These are phyloP conservation scores for Acanthococcus lagerstroemiae DNA, from an alignment of 2,888 invertebrate genomes.

Conservation along the genomic window DNA sequence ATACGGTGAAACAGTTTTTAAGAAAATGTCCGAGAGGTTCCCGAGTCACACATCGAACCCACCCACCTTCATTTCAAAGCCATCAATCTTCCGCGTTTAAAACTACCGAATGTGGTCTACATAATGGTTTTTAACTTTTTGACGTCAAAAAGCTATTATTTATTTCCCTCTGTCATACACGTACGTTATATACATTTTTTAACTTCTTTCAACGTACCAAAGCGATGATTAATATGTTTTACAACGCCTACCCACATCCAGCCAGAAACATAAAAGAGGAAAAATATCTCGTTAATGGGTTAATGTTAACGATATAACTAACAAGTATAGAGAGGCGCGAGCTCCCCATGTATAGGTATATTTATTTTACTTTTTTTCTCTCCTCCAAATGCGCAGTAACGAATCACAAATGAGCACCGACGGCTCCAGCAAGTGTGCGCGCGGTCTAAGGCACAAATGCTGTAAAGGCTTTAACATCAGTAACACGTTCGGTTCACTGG, in stretches of 20 bases:
- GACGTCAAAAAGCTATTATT: constrained; percentile 31
- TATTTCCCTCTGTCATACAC: constrained; percentile 30
- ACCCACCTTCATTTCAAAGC: constrained; percentile 29
- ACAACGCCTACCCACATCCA: constrained; percentile 27
- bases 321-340: constrained; percentile 5
- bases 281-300: constrained; percentile 29
- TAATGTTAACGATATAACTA: constrained; percentile 29
- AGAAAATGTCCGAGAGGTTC: constrained; percentile 5
- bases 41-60: constrained; percentile 27
- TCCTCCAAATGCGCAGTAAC: too few relatives aligned
- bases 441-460: too few relatives aligned
- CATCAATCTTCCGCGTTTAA: constrained; percentile 30
- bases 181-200: constrained; percentile 26
- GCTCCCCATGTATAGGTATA: not conserved
- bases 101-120: constrained; percentile 31
- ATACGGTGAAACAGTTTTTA: constrained; percentile 11
- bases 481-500: too few relatives aligned
- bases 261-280: constrained; percentile 17
- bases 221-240: constrained; percentile 31
- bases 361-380: not conserved
- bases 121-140: constrained; percentile 31
- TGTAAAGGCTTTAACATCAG: too few relatives aligned
- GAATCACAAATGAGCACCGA: too few relatives aligned
- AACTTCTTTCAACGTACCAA: constrained; percentile 30
- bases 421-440: too few relatives aligned